These are phyloP conservation scores for Microplitis demolitor DNA, from an alignment of 1,140 invertebrate genomes.

Conservation along the genomic window DNA sequence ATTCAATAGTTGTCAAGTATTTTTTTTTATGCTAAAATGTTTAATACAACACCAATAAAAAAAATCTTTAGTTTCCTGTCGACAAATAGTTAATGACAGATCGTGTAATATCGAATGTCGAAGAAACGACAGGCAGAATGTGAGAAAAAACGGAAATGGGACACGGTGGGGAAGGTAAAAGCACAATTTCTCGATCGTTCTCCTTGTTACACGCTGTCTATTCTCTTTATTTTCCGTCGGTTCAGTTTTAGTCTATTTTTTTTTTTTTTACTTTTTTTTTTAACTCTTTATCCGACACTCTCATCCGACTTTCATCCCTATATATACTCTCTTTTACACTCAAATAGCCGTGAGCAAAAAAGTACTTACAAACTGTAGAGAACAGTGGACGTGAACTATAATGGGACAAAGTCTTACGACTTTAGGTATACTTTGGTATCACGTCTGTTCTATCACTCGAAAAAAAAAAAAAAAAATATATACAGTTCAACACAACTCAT, in stretches of 20 bases:
- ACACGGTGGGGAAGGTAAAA: neutral
- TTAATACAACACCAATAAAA: too few species aligned
- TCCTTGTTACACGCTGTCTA: conserved; percentile 12
- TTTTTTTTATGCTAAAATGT: too few species aligned
- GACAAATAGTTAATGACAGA: conserved; percentile 9
- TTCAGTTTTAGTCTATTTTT: neutral
- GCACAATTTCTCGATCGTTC: conserved; percentile 12
- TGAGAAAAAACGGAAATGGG: conserved; percentile 6
- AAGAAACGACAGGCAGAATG: neutral
- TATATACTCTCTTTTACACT: conserved; percentile 11
- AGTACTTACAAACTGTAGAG: conserved; percentile 34
- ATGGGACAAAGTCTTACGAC: conserved; percentile 16
- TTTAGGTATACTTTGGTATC: conserved; percentile 10
- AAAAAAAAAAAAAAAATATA: neutral
- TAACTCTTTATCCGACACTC: neutral
- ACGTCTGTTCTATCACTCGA: neutral
- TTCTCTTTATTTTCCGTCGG: conserved; percentile 6
- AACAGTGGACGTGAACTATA: conserved; percentile 28
- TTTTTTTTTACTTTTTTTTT: neutral
- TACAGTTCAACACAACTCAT: too few species aligned
- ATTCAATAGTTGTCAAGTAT: too few species aligned
- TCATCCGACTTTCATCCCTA: conserved; percentile 17
- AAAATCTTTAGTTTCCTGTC: neutral
- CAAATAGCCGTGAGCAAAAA: conserved; percentile 29
- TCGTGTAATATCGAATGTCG: neutral